Evolutionary conservation across 2,888 invertebrate species (phyloP), one percentile per base, ranked within the genome.

Genomic region (Pseudanteris insignis): DNA sequence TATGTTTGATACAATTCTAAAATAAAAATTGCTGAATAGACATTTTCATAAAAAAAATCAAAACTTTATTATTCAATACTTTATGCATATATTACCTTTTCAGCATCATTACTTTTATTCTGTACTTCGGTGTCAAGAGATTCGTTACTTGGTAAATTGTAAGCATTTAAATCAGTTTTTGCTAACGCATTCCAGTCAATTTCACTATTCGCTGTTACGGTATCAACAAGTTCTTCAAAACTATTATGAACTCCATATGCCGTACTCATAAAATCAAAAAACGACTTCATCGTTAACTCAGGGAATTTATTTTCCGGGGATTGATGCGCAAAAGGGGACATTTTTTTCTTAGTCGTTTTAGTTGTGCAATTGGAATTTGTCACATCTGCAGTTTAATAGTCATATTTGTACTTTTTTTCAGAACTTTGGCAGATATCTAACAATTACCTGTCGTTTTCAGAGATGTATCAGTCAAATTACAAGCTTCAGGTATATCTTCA

Each of bases 201-300:
- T 51, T 82, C 81, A 55, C 83, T 83, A 10, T 77, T 77, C 57
- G 67, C 65, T 5, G 69, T 65, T 8, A 77, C 57, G 10, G 73
- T 67, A 8, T 76, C 70, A 1, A 82, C 73, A 21, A 81, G 69
- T 18, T 77, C 81, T 64, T 83, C 83, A 33, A 82, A 75, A 61
- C 77, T 82, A 26, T 82, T 82, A 51, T 82, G 81, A 2, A 89
- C 86, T 81, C 88, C 88, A 77, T 89, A 89, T 0, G 89, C 89
- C 4, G 88, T 88, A 75, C 86, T 86, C 82, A 89, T 84, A 72
- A 89, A 89, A 71, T 88, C 88, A 68, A 89, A 85, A 72, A 89
- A 89, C 68, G 87, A 86, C 75, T 86, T 85, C 4, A 88, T 85
- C 0, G 88, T 86, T 37, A 89, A 86, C 76, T 89, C 86, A 0